These are phyloP conservation scores for Procambarus virginalis DNA, from an alignment of 1,140 invertebrate species.

Conservation along the genomic window DNA sequence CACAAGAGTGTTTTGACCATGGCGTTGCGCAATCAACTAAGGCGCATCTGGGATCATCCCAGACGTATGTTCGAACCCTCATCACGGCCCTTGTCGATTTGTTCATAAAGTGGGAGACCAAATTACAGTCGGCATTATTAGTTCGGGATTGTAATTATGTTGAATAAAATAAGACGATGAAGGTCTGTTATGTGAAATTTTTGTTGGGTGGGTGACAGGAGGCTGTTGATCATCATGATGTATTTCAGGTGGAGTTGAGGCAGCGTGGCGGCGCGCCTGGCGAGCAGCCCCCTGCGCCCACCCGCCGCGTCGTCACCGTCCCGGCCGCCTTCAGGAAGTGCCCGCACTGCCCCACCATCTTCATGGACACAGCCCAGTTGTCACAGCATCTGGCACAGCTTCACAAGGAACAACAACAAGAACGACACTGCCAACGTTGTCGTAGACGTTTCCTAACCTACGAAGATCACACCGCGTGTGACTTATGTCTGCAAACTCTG, in stretches of 20 bases:
- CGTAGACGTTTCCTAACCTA: constrained; percentile 34
- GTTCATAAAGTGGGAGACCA: too few species aligned
- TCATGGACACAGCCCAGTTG: constrained; percentile 47
- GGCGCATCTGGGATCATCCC: too few species aligned
- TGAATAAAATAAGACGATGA: too few species aligned
- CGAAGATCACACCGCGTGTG: constrained; percentile 55
- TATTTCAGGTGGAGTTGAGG: constrained; percentile 43
- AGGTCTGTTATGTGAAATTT: too few species aligned
- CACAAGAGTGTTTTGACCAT: too few species aligned
- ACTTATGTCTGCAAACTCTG: constrained; percentile 22
- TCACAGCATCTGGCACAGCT: constrained; percentile 27
- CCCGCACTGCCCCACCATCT: constrained; percentile 59
- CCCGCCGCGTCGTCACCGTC: constrained; percentile 47
- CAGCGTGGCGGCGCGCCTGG: neutral
- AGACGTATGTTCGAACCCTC: too few species aligned
- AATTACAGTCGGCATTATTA: too few species aligned
- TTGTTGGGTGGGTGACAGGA: neutral
- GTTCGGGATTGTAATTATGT: too few species aligned
- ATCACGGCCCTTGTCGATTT: too few species aligned
- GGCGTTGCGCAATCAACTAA: too few species aligned
- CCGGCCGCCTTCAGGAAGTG: constrained; percentile 60
- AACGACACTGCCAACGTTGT: constrained; percentile 40
- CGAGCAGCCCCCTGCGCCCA: constrained; percentile 6
- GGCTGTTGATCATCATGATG: constrained; percentile 39
- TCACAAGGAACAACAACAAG: constrained; percentile 39